Base-by-base conservation (phyloP, 2,797 vertebrate genomes). In the Erpetoichthys calabaricus region DNA sequence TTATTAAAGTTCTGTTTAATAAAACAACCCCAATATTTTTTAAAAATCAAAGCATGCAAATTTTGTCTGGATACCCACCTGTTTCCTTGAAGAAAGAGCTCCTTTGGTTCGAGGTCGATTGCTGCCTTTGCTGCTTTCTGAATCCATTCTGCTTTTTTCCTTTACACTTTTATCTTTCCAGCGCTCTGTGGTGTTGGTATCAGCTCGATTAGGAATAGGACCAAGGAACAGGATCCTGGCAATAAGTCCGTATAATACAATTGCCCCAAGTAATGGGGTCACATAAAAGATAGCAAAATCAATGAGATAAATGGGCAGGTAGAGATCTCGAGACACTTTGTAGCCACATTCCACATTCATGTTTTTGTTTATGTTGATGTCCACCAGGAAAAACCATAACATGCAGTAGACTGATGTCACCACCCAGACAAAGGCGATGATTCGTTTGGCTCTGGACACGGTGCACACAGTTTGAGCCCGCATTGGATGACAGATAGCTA, bases 301-400 rank as follows among this genome's bases (percentile, higher is more conserved):
- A 0, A 87, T 81, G 63, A 90, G 80, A 76, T 88, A 89, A 73
- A 90, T 86, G 61, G 86, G 86, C 64, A 91, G 77, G 69, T 88
- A 88, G 62, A 90, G 86, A 61, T 89, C 83, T 10, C 80, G 74
- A 10, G 88, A 85, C 62, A 87, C 88, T 45, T 71, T 80, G 77
- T 89, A 91, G 58, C 84, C 82, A 0, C 87, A 91, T 68, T 83
- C 77, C 52, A 83, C 70, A 2, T 77, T 75, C 44, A 71, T 75
- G 4, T 74, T 73, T 9, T 65, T 61, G 51, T 66, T 70, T 46
- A 84, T 74, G 53, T 85, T 80, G 63, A 89, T 86, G 65, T 90
- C 87, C 59, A 87, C 83, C 70, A 89, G 76, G 76, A 91, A 91
- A 55, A 89, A 83, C 87, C 90, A 89, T 53, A 89, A 67, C 75